These are phyloP conservation scores for Aleiodes testaceus DNA, from an alignment of 2,888 invertebrate species.

Conservation along the genomic window DNA sequence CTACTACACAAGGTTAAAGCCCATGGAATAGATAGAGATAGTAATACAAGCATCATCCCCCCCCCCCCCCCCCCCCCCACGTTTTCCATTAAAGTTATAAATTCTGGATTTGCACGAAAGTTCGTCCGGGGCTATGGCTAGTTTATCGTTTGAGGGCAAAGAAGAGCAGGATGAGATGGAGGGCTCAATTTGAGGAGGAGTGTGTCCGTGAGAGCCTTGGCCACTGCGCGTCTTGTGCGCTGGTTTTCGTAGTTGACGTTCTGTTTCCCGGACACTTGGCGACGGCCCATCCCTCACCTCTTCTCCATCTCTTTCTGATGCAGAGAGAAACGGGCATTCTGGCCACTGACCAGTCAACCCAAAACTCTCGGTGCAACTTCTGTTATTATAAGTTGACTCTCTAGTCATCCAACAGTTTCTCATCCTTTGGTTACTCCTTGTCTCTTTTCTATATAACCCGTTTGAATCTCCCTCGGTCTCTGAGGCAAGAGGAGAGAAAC, in stretches of 20 bases:
- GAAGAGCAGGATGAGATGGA: slow-evolving; percentile 27
- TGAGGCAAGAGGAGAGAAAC: neutral
- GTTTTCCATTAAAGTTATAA: slow-evolving; percentile 60
- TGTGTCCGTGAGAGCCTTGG: slow-evolving; percentile 49
- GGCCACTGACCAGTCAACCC: slow-evolving; percentile 68
- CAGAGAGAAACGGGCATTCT: slow-evolving; percentile 27
- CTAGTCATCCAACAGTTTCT: slow-evolving; percentile 28
- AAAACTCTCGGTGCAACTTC: slow-evolving; percentile 69
- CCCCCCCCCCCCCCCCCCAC: neutral
- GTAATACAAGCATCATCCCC: neutral
- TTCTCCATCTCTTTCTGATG: neutral
- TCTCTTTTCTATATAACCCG: slow-evolving; percentile 33
- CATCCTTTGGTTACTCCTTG: slow-evolving; percentile 29
- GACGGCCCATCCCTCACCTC: slow-evolving; percentile 70
- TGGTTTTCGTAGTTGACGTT: slow-evolving; percentile 62
- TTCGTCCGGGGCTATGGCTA: slow-evolving; percentile 55
- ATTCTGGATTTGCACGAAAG: slow-evolving; percentile 62
- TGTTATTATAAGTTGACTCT: slow-evolving; percentile 73
- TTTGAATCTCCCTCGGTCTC: slow-evolving; percentile 28
- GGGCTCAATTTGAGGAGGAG: slow-evolving; percentile 10
- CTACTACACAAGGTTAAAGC: slow-evolving; percentile 5
- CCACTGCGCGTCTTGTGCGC: slow-evolving; percentile 64
- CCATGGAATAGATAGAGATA: slow-evolving; percentile 13
- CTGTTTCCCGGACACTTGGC: slow-evolving; percentile 70
- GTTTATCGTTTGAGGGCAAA: slow-evolving; percentile 53